These are phyloP conservation scores for Abscondita cerata DNA, from an alignment of 2,888 invertebrate genomes.

Conservation along the genomic window DNA sequence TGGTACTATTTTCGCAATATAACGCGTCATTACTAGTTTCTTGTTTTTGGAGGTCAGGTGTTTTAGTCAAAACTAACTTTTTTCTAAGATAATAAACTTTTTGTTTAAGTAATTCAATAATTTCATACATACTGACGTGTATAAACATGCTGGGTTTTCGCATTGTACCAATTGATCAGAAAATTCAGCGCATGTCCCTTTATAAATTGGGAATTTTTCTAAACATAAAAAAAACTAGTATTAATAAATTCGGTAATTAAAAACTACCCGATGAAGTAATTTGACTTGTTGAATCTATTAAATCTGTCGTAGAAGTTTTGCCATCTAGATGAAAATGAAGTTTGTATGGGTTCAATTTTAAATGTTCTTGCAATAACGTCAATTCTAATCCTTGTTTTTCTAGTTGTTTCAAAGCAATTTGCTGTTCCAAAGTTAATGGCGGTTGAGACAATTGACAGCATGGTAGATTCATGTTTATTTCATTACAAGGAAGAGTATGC, in stretches of 20 bases:
- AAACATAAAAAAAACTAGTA: no score
- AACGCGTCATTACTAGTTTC: no score
- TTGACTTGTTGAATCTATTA: neutral
- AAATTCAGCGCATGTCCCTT: no score
- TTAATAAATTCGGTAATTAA: no score
- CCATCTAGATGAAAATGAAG: neutral
- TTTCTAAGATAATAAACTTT: neutral
- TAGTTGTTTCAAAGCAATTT: constrained; percentile 4
- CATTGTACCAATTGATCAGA: no score
- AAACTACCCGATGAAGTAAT: neutral
- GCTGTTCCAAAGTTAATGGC: constrained; percentile 1
- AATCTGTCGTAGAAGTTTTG: neutral
- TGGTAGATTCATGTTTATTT: no score
- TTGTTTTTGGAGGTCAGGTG: neutral
- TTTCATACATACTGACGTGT: neutral
- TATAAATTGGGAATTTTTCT: no score
- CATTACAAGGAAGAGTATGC: no score
- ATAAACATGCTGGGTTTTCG: no score
- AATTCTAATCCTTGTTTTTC: neutral
- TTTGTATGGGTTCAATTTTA: neutral
- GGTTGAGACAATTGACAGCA: no score
- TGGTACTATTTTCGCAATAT: no score
- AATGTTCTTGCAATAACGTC: neutral
- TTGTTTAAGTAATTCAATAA: neutral
- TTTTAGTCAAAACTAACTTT: neutral